Percentiles rank a stretch among this genome's conserved stretches.
Conservation (phyloP, 2,888 invertebrate genomes). For the Eutolmus rufibarbis region DNA sequence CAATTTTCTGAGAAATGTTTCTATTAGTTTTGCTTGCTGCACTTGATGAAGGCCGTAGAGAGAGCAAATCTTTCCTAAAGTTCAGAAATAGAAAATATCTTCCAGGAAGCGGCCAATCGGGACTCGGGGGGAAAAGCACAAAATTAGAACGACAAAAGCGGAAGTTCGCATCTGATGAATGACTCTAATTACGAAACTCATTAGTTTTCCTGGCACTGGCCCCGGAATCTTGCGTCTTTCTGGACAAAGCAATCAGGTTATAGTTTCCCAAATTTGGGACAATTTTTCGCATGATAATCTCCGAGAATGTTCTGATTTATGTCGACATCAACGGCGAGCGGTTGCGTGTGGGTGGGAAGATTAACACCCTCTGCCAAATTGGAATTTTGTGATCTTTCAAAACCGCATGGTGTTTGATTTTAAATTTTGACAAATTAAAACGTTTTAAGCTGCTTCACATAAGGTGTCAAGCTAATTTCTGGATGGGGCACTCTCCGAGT, state of each 20-base stretch:
- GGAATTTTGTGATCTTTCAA: background rate
- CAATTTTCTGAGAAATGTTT: background rate
- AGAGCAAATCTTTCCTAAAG: background rate
- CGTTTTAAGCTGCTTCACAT: background rate
- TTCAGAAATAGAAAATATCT: background rate
- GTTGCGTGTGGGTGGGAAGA: background rate
- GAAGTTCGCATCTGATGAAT: background rate
- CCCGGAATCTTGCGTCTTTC: background rate
- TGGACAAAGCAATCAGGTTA: background rate
- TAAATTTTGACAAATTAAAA: background rate
- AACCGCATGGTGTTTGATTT: background rate
- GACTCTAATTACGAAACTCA: background rate
- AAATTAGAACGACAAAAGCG: background rate
- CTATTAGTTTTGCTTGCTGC: background rate
- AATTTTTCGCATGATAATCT: background rate
- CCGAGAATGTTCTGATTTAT: background rate
- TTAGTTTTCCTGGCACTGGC: background rate
- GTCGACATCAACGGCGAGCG: background rate
- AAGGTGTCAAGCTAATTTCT: background rate
- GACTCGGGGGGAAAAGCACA: background rate
- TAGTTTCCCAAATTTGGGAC: background rate
- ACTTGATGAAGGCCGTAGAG: background rate
- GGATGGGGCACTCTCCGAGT: background rate
- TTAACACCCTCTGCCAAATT: background rate
- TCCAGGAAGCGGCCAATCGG: background rate